phyloP scores from a whole-genome alignment of 1,140 invertebrate species.

The Atopsyche davidsoni region DNA sequence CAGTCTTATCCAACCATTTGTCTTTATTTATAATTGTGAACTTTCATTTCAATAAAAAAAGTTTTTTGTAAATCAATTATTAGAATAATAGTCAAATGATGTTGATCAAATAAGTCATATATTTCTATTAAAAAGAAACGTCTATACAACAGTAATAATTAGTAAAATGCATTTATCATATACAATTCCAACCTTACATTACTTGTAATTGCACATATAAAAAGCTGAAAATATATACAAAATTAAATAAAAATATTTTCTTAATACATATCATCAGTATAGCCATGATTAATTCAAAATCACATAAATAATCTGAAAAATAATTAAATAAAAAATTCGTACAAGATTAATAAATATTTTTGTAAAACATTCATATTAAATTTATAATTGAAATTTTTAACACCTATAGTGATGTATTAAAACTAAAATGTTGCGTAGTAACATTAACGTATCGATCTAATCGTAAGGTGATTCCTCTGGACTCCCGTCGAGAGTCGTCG shows the following conservation, averaged over 20 bases:
- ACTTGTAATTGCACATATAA: conserved; percentile 13
- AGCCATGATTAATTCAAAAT: no score
- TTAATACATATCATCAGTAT: no score
- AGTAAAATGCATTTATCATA: conserved; percentile 24
- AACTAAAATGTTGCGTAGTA: conserved; percentile 19
- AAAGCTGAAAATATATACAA: conserved; percentile 26
- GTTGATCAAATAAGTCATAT: conserved; percentile 19
- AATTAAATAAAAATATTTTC: conserved; percentile 20
- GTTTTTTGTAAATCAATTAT: no score
- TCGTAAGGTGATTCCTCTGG: neutral
- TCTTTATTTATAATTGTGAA: no score
- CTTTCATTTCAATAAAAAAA: no score
- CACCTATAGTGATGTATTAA: conserved; percentile 20
- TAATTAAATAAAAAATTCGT: conserved; percentile 14
- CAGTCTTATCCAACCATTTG: no score
- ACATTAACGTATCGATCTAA: conserved; percentile 4
- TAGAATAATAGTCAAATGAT: no score
- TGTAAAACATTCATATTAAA: conserved; percentile 24
- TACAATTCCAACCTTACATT: conserved; percentile 12
- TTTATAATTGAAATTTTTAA: conserved; percentile 18
- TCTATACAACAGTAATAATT: conserved; percentile 28
- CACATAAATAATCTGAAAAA: conserved; percentile 11
- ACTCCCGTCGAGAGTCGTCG: no score
- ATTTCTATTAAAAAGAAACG: conserved; percentile 30
- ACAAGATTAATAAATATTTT: conserved; percentile 17